phyloP scores from a whole-genome alignment of 1,140 invertebrate species.

The Andricus grossulariae region DNA sequence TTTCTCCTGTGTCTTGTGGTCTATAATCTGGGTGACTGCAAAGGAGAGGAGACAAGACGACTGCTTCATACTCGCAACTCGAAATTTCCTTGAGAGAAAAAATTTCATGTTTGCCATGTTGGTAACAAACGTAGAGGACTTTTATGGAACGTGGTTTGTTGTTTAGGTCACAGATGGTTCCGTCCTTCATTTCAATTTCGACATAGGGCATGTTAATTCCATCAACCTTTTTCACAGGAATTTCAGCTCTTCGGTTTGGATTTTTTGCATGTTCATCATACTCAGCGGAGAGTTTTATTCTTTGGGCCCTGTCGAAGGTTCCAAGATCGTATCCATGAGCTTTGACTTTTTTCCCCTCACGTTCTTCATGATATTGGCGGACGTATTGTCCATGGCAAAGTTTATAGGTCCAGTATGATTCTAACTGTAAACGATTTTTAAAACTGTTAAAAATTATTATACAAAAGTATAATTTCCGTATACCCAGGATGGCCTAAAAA shows the following conservation, averaged over 20 bases:
- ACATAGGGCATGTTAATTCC: constrained; percentile 90
- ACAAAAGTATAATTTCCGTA: no score
- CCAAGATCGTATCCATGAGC: constrained; percentile 90
- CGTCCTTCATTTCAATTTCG: constrained; percentile 86
- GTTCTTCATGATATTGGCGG: constrained; percentile 95
- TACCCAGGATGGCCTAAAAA: no score
- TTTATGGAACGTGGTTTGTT: constrained; percentile 86
- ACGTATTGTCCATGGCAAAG: constrained; percentile 94
- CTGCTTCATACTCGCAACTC: constrained; percentile 95
- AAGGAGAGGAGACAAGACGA: constrained; percentile 89
- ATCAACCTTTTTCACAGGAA: constrained; percentile 87
- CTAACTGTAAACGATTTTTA: constrained; percentile 79
- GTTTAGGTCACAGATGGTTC: constrained; percentile 95
- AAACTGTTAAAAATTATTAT: constrained; percentile 1
- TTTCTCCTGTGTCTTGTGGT: constrained; percentile 86
- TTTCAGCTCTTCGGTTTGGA: constrained; percentile 73
- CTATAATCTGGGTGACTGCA: constrained; percentile 94
- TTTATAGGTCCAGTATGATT: constrained; percentile 98
- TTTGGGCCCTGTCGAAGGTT: constrained; percentile 79
- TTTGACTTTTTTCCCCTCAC: constrained; percentile 89
- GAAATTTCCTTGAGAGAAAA: constrained; percentile 95
- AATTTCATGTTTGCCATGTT: constrained; percentile 91
- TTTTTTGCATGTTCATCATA: constrained; percentile 75
- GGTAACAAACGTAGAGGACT: constrained; percentile 90
- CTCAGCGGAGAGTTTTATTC: constrained; percentile 73